Evolutionary conservation across 2,797 vertebrate genomes (phyloP), one percentile per base, ranked within the genome.

Genomic region (Galago senegalensis): DNA sequence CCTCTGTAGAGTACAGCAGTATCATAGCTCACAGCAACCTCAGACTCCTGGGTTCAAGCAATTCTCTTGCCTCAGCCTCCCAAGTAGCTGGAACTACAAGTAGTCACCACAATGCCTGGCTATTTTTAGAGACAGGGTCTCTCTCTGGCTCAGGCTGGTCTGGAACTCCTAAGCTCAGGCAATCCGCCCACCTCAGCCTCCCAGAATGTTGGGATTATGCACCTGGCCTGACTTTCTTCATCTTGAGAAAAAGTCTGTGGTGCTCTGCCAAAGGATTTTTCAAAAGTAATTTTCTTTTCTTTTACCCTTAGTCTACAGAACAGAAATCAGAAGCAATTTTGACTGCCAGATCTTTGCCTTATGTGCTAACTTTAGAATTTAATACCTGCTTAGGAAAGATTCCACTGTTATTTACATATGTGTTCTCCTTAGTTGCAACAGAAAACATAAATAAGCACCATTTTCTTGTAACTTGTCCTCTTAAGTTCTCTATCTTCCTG

Each of bases 271-370:
- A 85, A 61, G 31, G 43, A 88, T 85, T 91, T 93, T 94, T 70
- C 65, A 49, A 67, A 37, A 96, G 49, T 81, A 63, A 89, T 56
- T 91, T 0, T 67, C 49, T 67, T 67, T 67, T 67, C 65, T 67
- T 67, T 67, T 67, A 67, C 31, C 65, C 65, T 67, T 31, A 67
- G 65, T 67, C 65, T 67, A n/a, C 17, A 3, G 31, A n/a, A 67
- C 65, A 67, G 16, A 17, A 67, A 67, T 61, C 53, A 80, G 83
- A 23, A 97, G 34, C 70, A 80, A 88, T 63, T 93, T 0, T 58
- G 17, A 94, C 25, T 76, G 27, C 25, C 43, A 93, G 34, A 93
- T 87, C 73, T 97, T 56, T 69, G 87, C 16, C 21, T 91, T 81
- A 49, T 18, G 65, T 20, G 25, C 43, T 76, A 29, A 70, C 90